Percentiles rank a stretch among this genome's conserved stretches.
phyloP scores from a whole-genome alignment of 2,113 vertebrate genomes.

The Microtus montanus region DNA sequence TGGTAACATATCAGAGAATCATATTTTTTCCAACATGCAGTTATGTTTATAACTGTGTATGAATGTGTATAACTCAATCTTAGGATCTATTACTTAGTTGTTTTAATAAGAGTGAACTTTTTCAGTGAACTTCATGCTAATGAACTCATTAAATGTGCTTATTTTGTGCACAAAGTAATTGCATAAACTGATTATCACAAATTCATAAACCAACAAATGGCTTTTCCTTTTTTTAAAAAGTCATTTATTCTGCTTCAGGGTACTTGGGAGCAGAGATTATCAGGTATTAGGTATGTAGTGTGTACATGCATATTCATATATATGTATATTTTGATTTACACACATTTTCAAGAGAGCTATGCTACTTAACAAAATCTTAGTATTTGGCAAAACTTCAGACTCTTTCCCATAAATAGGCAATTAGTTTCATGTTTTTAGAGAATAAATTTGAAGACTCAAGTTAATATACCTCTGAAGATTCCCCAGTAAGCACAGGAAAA shows the following conservation, averaged over 20 bases:
- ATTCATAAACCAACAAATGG: background rate
- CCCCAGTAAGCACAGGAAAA: background rate
- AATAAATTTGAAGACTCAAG: background rate
- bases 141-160: conserved; percentile 46
- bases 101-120: conserved; percentile 47
- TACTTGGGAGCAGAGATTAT: background rate
- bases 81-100: conserved; percentile 34
- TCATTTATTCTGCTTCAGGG: background rate
- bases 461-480: background rate
- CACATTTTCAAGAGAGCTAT: background rate
- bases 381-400: background rate
- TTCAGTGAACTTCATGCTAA: conserved; percentile 46
- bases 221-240: background rate
- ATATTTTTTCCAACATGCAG: conserved; percentile 31
- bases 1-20: background rate
- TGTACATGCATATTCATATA: background rate
- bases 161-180: conserved; percentile 36
- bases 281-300: background rate
- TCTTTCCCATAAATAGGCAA: background rate
- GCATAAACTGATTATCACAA: conserved; percentile 15
- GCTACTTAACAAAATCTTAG: background rate
- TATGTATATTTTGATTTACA: background rate
- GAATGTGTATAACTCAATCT: conserved; percentile 47
- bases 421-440: background rate
- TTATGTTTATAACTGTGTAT: background rate